Percentiles rank a stretch among this genome's conserved stretches.
phyloP scores from a whole-genome alignment of 2,797 vertebrate genomes.

The Bovichtus variegatus region DNA sequence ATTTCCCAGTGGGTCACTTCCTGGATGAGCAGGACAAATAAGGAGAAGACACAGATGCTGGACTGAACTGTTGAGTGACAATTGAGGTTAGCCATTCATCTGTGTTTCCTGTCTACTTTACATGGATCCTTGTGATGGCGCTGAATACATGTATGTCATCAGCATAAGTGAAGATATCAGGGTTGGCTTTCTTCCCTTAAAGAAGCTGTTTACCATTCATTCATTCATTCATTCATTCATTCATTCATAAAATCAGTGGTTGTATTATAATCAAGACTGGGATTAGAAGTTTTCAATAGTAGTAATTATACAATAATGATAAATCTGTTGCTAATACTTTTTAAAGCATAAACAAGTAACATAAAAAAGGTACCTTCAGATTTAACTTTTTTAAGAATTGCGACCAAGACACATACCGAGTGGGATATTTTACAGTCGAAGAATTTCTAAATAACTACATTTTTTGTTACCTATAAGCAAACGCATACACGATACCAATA shows the following conservation, averaged over 20 bases:
- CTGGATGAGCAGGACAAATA: slow-evolving; percentile 58
- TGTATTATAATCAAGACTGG: neutral
- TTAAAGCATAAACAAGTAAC: neutral
- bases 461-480: neutral
- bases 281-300: neutral
- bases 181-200: neutral
- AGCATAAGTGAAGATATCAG: neutral
- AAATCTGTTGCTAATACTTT: neutral
- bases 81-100: slow-evolving; percentile 1
- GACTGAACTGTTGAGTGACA: slow-evolving; percentile 1
- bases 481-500: neutral
- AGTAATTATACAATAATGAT: neutral
- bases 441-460: neutral
- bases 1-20: slow-evolving; percentile 62
- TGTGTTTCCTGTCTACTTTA: slow-evolving; percentile 7
- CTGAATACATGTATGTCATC: slow-evolving; percentile 16
- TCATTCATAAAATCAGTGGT: no score
- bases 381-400: neutral
- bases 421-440: neutral
- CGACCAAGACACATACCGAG: neutral
- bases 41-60: slow-evolving; percentile 45
- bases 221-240: no score
- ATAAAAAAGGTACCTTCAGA: neutral
- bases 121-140: neutral
- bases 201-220: neutral